Conservation (phyloP, 1,140 invertebrate species). For the Bombus sylvicola region DNA sequence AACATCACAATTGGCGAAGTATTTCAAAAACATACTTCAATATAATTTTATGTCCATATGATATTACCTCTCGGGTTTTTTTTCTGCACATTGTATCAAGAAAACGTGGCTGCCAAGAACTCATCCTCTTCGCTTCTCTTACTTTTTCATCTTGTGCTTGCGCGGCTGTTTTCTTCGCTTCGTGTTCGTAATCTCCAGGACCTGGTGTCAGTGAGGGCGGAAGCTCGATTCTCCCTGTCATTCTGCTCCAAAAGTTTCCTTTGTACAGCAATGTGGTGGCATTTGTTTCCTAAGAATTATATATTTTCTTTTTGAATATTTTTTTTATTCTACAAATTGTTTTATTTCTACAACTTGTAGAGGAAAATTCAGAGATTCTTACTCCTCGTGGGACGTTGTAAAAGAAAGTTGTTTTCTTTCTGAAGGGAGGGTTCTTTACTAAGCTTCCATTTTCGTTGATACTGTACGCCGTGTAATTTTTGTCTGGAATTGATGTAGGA, state of each 20-base stretch:
- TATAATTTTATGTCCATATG: not conserved
- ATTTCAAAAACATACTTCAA: not conserved
- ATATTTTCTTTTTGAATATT: not conserved
- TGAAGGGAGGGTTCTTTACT: slow-evolving; percentile 45
- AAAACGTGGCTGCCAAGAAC: slow-evolving; percentile 53
- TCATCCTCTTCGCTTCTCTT: slow-evolving; percentile 58
- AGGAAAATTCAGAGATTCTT: not conserved
- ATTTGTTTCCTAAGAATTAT: slow-evolving; percentile 56
- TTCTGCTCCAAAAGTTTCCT: slow-evolving; percentile 70
- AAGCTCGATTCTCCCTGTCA: slow-evolving; percentile 61
- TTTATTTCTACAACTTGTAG: not conserved
- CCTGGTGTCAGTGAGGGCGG: slow-evolving; percentile 40
- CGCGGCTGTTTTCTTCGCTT: slow-evolving; percentile 43
- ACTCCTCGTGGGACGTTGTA: slow-evolving; percentile 58
- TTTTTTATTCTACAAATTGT: too few species aligned
- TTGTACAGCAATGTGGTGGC: slow-evolving; percentile 59
- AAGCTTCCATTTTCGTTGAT: slow-evolving; percentile 53
- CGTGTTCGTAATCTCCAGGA: slow-evolving; percentile 61
- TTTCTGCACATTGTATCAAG: slow-evolving; percentile 51
- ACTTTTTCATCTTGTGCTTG: slow-evolving; percentile 53
- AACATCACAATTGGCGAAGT: not conserved
- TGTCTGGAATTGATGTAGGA: slow-evolving; percentile 48
- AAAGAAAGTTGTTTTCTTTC: slow-evolving; percentile 25
- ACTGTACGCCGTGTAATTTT: slow-evolving; percentile 48
- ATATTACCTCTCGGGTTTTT: slow-evolving; percentile 63